phyloP scores from a whole-genome alignment of 2,113 vertebrate genomes.

The Eonycteris spelaea region DNA sequence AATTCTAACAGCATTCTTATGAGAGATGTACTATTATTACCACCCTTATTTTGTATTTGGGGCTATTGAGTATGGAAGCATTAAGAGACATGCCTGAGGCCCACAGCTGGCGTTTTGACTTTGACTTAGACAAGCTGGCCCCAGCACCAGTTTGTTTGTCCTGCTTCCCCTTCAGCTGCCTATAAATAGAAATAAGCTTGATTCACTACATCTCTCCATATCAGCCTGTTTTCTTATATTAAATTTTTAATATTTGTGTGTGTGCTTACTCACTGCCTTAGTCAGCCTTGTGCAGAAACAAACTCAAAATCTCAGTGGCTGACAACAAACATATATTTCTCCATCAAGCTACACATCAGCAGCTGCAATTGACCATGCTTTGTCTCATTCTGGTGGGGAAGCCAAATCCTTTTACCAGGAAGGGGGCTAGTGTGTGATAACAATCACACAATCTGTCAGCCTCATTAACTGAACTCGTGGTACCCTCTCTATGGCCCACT shows the following conservation, averaged over 20 bases:
- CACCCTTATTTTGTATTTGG: not conserved
- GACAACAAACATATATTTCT: not conserved
- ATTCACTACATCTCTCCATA: not conserved
- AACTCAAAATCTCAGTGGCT: not conserved
- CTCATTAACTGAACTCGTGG: not conserved
- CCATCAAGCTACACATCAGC: not conserved
- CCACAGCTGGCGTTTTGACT: not conserved
- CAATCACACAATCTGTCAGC: rapidly evolving
- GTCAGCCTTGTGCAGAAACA: not conserved
- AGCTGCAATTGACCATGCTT: not conserved
- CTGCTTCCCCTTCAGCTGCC: not conserved
- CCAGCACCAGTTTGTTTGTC: not conserved
- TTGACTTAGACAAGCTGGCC: not conserved
- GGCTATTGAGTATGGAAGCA: not conserved
- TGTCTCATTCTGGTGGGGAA: not conserved
- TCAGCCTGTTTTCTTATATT: not conserved
- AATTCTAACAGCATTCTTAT: not conserved
- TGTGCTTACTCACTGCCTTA: not conserved
- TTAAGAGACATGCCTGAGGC: not conserved
- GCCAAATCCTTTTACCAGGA: not conserved
- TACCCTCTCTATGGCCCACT: not conserved
- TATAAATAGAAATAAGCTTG: not conserved
- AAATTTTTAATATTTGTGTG: not conserved
- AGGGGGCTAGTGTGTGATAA: not conserved
- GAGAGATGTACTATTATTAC: not conserved